phyloP scores from a whole-genome alignment of 2,888 invertebrate genomes.

The Trilocha varians region DNA sequence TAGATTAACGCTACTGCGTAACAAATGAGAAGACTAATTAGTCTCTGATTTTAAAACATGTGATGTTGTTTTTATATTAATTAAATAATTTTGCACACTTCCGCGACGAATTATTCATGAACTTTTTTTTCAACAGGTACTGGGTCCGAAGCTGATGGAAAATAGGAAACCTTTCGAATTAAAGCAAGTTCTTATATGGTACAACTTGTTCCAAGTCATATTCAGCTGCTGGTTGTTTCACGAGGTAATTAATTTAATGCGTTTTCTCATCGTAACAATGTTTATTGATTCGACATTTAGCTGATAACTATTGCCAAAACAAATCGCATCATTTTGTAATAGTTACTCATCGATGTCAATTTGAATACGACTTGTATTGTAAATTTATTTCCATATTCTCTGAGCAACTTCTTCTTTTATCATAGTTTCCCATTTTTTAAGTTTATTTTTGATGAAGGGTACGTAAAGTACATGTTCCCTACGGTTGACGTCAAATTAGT shows the following conservation, averaged over 20 bases:
- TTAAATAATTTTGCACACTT: neutral
- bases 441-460: too few species aligned
- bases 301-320: neutral
- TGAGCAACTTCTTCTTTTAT: too few species aligned
- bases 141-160: conserved; percentile 89
- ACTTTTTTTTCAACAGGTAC: conserved; percentile 51
- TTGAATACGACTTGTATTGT: neutral
- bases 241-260: conserved; percentile 69
- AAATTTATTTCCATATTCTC: neutral
- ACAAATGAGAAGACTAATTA: conserved; percentile 5
- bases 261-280: neutral
- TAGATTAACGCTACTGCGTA: conserved; percentile 12
- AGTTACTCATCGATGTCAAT: neutral
- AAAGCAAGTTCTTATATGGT: conserved; percentile 81
- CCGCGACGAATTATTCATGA: conserved; percentile 1
- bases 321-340: neutral
- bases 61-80: neutral
- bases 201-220: conserved; percentile 88
- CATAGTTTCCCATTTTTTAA: too few species aligned
- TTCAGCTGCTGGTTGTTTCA: conserved; percentile 82
- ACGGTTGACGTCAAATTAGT: too few species aligned
- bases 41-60: neutral
- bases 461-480: too few species aligned
- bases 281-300: neutral
- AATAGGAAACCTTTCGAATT: conserved; percentile 88